Evolutionary conservation across 2,113 vertebrate genomes (phyloP).

Genomic region (Lucifuga dentata): DNA sequence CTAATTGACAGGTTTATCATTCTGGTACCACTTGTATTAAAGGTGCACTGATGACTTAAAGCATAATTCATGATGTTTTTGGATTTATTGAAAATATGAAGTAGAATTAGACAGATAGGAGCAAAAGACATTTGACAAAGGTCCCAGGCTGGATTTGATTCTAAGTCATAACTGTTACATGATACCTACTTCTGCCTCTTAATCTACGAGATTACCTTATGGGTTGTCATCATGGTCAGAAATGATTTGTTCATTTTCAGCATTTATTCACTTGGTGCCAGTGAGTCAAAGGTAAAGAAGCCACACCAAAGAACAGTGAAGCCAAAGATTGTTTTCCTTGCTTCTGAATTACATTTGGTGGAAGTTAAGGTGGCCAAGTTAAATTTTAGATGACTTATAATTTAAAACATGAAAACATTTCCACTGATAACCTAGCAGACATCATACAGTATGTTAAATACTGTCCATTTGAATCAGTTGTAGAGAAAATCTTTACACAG

Average conservation of each 20-base stretch:
- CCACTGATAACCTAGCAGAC: too few relatives aligned
- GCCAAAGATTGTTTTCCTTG: conserved; percentile 25
- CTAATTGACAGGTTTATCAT: neutral
- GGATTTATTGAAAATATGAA: conserved; percentile 8
- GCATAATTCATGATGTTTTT: neutral
- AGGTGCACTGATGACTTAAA: neutral
- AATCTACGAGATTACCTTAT: neutral
- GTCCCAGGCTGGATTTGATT: neutral
- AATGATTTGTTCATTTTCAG: too few relatives aligned
- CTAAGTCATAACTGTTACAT: neutral
- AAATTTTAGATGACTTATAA: neutral
- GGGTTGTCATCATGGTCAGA: too few relatives aligned
- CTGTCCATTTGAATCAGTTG: conserved; percentile 1
- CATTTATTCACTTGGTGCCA: neutral
- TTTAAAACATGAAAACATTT: neutral
- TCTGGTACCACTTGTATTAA: neutral
- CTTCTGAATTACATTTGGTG: neutral
- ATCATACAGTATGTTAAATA: neutral
- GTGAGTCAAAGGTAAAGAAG: conserved; percentile 14
- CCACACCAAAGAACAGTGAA: conserved; percentile 14
- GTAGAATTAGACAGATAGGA: neutral
- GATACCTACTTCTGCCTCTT: neutral
- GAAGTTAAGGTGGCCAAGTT: neutral
- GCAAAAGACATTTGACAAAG: neutral
- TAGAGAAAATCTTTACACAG: too few relatives aligned